Conservation (phyloP, 2,113 vertebrate genomes). For the Elephantulus edwardii region DNA sequence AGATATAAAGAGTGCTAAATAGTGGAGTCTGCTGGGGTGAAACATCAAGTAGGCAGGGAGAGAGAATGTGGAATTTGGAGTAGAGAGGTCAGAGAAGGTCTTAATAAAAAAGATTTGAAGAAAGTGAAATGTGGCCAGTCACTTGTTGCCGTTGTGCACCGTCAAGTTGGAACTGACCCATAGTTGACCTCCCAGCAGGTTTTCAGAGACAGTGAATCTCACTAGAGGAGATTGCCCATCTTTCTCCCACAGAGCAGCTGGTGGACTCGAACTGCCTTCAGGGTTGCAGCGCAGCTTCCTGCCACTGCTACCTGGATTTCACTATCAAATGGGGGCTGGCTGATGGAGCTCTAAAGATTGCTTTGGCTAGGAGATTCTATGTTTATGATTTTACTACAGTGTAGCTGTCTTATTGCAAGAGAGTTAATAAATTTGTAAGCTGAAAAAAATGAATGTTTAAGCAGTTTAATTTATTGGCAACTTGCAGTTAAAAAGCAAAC, state of each 20-base stretch:
- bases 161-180: too few species aligned
- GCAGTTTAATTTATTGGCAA: too few species aligned
- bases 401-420: background rate
- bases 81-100: background rate
- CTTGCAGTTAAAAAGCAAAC: too few species aligned
- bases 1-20: background rate
- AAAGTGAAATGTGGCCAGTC: background rate
- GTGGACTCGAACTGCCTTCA: too few species aligned
- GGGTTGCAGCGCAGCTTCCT: too few species aligned
- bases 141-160: background rate
- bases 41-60: background rate
- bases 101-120: background rate
- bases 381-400: background rate
- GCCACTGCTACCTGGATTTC: background rate
- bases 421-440: background rate
- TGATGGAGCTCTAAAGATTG: background rate
- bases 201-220: too few species aligned
- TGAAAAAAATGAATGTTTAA: background rate
- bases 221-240: too few species aligned
- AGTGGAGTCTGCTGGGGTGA: background rate
- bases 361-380: background rate
- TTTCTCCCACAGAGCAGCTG: too few species aligned
- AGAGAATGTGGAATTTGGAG: background rate
- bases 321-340: background rate
- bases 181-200: too few species aligned